These are phyloP conservation scores for Sialia sialis DNA, from an alignment of 2,113 vertebrate species.

Conservation along the genomic window DNA sequence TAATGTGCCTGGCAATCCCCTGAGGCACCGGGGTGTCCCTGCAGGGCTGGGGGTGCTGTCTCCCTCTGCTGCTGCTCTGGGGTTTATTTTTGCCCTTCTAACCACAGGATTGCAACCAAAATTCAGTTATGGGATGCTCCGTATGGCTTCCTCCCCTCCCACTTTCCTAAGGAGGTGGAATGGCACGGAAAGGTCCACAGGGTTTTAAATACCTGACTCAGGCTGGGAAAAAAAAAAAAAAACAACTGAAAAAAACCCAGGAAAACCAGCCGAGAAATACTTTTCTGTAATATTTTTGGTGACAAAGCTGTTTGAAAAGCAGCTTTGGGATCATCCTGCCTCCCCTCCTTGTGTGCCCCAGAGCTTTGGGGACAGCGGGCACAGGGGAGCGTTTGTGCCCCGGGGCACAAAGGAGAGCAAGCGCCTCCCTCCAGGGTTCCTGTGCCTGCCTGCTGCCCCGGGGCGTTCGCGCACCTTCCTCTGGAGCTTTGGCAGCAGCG, in stretches of 20 bases:
- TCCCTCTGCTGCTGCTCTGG: not conserved
- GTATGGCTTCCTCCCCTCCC: not conserved
- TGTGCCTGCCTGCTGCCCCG: not conserved
- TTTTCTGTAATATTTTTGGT: not conserved
- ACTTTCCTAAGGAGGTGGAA: not conserved
- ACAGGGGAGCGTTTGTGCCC: not conserved
- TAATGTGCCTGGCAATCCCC: not conserved
- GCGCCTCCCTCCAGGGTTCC: not conserved
- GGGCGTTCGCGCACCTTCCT: not conserved
- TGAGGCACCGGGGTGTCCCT: not conserved
- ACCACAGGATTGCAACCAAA: not conserved
- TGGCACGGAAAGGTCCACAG: not conserved
- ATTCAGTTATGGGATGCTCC: not conserved
- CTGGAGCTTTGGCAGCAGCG: not conserved
- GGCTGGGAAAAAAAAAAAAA: not conserved
- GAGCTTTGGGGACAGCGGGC: not conserved
- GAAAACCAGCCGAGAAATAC: not conserved
- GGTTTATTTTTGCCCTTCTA: not conserved
- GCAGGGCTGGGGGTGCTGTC: not conserved
- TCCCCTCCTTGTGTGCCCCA: not conserved
- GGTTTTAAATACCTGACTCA: not conserved
- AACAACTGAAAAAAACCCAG: too few species aligned
- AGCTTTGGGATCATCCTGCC: not conserved
- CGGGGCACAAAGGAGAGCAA: not conserved
- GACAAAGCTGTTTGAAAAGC: not conserved